Base-by-base conservation (phyloP, 2,797 vertebrate species). In the Lepilemur ruficaudatus region DNA sequence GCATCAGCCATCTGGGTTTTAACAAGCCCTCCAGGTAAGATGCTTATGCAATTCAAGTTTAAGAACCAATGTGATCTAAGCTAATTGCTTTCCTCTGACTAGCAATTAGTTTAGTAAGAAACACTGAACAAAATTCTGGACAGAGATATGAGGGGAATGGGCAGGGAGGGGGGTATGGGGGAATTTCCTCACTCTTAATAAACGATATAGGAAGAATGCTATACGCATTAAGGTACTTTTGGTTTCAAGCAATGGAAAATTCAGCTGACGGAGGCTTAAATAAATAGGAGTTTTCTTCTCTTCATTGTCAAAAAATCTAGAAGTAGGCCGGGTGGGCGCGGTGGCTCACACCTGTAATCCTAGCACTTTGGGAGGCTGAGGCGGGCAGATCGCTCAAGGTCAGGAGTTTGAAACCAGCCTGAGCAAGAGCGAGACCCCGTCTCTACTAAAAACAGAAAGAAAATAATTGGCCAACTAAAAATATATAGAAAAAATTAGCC, bases 201-300 rank as follows among this genome's bases (percentile, higher is more conserved):
- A 83, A 63, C 38, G 65, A 88, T 1, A 23, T 22, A 72, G 69
- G 35, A 50, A 32, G 67, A 80, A 82, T 46, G 25, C 5, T 85
- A 7, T 72, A 43, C 14, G 28, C 25, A 61, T 41, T 87, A 78
- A 50, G 12, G 57, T 83, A 55, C 1, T 59, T 86, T 90, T 70
- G 23, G 41, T 90, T 95, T 92, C 18, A 90, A 90, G 85, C 81
- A 30, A 57, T 50, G 82, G 61, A 80, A 89, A 94, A 65, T 59
- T 14, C 28, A 70, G 67, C 35, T 81, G 69, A 75, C 15, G 14
- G 63, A 48, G 41, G 46, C 61, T 43, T 81, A 81, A 82, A n/a
- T 85, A 67, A 93, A 86, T n/a, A 91, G n/a, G 38, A 35, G 8
- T 76, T 89, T 92, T 79, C 30, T 80, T 78, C 23, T 85, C 65